Conservation (phyloP, 2,113 vertebrate species). For the Zapus hudsonius region DNA sequence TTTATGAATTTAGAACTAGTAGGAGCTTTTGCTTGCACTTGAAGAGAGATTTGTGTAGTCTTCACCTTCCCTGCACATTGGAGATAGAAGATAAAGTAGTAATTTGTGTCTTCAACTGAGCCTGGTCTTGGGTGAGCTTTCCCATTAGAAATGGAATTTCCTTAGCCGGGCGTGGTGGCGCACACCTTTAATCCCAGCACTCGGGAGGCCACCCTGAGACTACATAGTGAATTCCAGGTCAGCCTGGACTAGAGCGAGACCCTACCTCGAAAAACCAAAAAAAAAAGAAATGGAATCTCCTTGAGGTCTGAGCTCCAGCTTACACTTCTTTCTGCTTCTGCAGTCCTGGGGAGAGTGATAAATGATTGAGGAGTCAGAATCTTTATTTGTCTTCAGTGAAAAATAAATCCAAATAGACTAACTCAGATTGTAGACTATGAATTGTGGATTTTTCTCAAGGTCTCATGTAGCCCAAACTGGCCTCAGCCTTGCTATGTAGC, state of each 20-base stretch:
- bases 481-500: neutral
- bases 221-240: too few species aligned
- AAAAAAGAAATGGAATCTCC: too few species aligned
- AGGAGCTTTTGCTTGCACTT: neutral
- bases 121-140: neutral
- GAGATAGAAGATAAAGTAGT: neutral
- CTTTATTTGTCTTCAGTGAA: neutral
- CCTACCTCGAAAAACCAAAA: too few species aligned
- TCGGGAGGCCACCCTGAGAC: too few species aligned
- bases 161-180: too few species aligned
- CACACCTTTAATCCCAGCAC: too few species aligned
- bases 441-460: neutral
- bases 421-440: neutral
- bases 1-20: neutral
- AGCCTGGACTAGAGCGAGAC: too few species aligned
- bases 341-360: neutral
- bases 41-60: conserved; percentile 24
- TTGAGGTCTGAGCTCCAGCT: neutral
- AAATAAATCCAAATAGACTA: neutral
- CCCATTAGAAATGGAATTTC: neutral
- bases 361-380: neutral
- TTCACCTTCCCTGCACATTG: neutral
- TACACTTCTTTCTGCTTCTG: neutral
- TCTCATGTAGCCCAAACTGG: neutral
- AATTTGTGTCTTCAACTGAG: neutral